Base-by-base conservation (phyloP, 1,140 invertebrate genomes). In the Contarinia nasturtii region DNA sequence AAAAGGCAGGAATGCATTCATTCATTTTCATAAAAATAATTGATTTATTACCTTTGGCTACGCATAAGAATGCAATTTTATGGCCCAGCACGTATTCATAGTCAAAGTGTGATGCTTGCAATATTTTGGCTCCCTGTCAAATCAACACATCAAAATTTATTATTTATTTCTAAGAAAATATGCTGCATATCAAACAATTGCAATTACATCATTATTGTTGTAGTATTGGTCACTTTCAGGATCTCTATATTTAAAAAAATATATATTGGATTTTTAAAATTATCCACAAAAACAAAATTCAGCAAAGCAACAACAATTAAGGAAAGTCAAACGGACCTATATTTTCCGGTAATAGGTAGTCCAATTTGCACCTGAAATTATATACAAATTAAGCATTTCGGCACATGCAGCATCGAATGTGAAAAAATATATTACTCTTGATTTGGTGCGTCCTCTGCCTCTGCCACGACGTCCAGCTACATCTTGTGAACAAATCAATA, bases 51-150 rank as follows among this genome's bases (percentile, higher is more conserved):
- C 88, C 88, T 57, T 77, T 79, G 1, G 88, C 88, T 14, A 86
- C 79, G 60, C 89, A 93, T 15, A 92, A 66, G 56, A 93, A 92
- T 2, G 81, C 82, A 46, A 93, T 90, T 67, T 92, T 93, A 63
- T 92, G 87, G 5, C 89, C 89, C 51, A 93, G 60, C 33, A 86
- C 82, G 65, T 91, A 93, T 72, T 91, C 86, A 66, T 84, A 79
- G 67, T 92, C 88, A 66, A 92, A 93, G 64, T 92, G 87, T 1
- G 87, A 91, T 3, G 86, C 80, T 47, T 86, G 70, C n/a, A 81
- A 63, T 52, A 93, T 92, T 67, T 88, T 88, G 0, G 89, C 88
- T 21, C 87, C 87, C 88, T 92, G 56, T 55, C 59, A 58, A 44
- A 49, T 46, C 20, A 46, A 46, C 17, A 19, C 14, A 19, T 34